Evolutionary conservation across 2,113 vertebrate species (phyloP), one percentile per base, ranked within the genome.

Genomic region (Fregata magnificens): DNA sequence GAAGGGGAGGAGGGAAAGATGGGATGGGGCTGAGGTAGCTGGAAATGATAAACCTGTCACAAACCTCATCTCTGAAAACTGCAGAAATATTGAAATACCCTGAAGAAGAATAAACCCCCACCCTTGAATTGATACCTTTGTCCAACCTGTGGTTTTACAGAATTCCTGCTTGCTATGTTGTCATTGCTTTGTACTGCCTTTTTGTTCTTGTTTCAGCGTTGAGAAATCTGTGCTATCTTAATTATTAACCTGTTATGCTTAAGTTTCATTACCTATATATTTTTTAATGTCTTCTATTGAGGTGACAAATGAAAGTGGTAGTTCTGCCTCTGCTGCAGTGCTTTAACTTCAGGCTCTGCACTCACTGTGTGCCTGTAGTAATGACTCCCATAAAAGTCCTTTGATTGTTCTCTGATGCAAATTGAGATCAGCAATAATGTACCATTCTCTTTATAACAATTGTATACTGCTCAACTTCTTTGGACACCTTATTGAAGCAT

Each of bases 221-320:
- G 74, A 94, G 91, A 93, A 52, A 56, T 86, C 91, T 82, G 53
- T 91, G 91, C 84, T 84, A 17, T 65, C 93, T 95, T 91, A 94
- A 97, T 96, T 50, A 96, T 95, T 94, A 94, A 93, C 91, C 91
- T 95, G 86, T 88, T 94, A 58, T 73, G 74, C 87, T 93, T 70
- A 80, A 72, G 66, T 89, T 96, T 77, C 89, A 58, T 93, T 95
- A 22, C 82, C 58, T 80, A 36, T 87, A 28, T 94, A 56, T 91
- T 89, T 94, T 95, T 96, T 83, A 81, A 84, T 58, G 84, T 87
- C 84, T 91, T 77, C 74, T 87, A 47, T 87, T 73, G 94, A 90
- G 81, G 82, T 89, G 91, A 89, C 89, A 94, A 89, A 91, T 94
- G 73, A 29, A 82, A 87, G 81, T 82, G 83, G 93, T 84, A 90